Evolutionary conservation across 2,888 invertebrate genomes (phyloP).

Genomic region (Cryptosula pallasiana): DNA sequence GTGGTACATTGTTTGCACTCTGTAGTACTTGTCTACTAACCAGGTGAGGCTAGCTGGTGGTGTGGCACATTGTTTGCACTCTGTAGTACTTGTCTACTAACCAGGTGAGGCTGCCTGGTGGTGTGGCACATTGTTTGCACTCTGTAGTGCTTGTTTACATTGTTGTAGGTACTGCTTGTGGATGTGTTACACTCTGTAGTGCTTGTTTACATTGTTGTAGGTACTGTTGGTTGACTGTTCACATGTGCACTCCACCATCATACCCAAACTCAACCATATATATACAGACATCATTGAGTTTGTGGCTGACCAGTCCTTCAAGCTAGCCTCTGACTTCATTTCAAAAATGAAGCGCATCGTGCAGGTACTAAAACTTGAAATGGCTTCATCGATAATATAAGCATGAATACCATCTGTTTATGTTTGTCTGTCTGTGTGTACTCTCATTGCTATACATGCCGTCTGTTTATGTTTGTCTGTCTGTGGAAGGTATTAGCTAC

Average conservation of each 20-base stretch:
- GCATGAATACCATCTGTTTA: too few species aligned
- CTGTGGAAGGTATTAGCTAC: too few species aligned
- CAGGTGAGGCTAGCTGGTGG: background rate
- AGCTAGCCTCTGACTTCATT: conserved; percentile 40
- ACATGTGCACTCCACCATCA: conserved; percentile 39
- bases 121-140: too few species aligned
- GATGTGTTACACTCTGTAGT: too few species aligned
- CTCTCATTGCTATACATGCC: too few species aligned
- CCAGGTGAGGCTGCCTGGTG: background rate
- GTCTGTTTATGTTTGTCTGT: too few species aligned
- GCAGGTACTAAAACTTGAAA: conserved; percentile 32
- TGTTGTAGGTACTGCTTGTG: conserved; percentile 28
- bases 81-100: background rate
- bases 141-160: too few species aligned
- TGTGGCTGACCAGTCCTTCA: conserved; percentile 43
- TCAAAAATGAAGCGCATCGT: conserved; percentile 40
- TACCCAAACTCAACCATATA: conserved; percentile 43
- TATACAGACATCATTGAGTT: conserved; percentile 44
- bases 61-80: background rate
- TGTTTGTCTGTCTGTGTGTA: too few species aligned
- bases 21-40: background rate
- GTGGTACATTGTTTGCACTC: background rate
- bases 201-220: too few species aligned
- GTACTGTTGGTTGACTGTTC: conserved; percentile 38
- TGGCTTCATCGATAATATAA: background rate